Evolutionary conservation across 2,888 invertebrate genomes (phyloP).

Genomic region (Melinaea marsaeus): DNA sequence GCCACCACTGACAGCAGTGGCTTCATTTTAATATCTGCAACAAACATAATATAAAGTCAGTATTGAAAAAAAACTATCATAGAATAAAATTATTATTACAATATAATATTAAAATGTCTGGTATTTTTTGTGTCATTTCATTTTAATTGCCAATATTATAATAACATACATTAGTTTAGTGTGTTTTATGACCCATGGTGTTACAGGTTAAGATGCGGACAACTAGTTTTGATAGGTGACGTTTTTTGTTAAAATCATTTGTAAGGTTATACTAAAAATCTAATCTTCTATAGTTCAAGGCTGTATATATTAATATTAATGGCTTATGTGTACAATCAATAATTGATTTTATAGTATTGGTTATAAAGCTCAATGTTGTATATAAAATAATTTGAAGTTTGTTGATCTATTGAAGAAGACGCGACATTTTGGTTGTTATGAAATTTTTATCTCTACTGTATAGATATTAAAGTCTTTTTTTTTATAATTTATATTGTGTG

Average conservation of each 20-base stretch:
- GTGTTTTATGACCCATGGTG: background rate
- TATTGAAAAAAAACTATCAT: too few species aligned
- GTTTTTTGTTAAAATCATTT: slow-evolving; percentile 12
- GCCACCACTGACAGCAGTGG: slow-evolving; percentile 70
- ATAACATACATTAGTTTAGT: too few species aligned
- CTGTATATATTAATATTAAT: slow-evolving; percentile 15
- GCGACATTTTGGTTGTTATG: slow-evolving; percentile 17
- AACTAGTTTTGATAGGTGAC: background rate
- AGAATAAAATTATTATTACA: too few species aligned
- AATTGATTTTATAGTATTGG: background rate
- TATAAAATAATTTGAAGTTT: too few species aligned
- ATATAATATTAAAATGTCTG: too few species aligned
- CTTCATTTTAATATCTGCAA: slow-evolving; percentile 55
- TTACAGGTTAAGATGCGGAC: background rate
- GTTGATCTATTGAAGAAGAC: too few species aligned
- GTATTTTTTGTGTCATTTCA: too few species aligned
- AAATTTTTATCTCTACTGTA: slow-evolving; percentile 14
- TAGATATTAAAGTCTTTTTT: slow-evolving; percentile 10
- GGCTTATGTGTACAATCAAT: too few species aligned
- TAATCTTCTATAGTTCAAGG: slow-evolving; percentile 28
- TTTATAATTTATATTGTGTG: slow-evolving; percentile 6
- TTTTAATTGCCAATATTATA: too few species aligned
- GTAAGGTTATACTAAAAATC: slow-evolving; percentile 18
- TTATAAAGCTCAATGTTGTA: background rate
- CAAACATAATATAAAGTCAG: slow-evolving; percentile 10